These are phyloP conservation scores for Drosophila sechellia DNA, from an alignment of 1,140 invertebrate species.

Conservation along the genomic window DNA sequence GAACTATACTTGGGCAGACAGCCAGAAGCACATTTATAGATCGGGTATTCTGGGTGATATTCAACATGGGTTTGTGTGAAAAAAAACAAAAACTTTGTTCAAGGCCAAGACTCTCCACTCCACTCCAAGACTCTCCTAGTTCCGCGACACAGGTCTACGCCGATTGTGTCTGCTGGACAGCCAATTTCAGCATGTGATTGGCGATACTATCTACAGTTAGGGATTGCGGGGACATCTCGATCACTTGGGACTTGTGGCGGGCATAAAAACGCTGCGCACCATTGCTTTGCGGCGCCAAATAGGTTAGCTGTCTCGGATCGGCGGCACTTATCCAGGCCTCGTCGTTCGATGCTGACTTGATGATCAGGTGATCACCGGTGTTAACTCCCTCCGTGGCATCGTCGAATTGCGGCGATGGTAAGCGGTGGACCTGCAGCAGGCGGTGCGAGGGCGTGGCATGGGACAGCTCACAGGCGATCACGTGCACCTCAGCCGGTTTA, in stretches of 20 bases:
- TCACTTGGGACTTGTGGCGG: constrained; percentile 63
- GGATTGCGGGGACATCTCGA: constrained; percentile 47
- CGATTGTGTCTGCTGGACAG: constrained; percentile 43
- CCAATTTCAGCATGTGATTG: constrained; percentile 72
- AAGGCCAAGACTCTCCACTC: background rate
- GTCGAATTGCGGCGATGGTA: constrained; percentile 63
- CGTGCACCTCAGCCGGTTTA: constrained; percentile 44
- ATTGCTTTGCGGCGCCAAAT: constrained; percentile 51
- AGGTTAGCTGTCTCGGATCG: constrained; percentile 65
- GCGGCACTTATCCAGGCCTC: constrained; percentile 71
- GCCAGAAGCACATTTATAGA: constrained; percentile 2
- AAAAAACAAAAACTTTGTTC: constrained; percentile 6
- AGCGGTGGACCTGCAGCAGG: constrained; percentile 53
- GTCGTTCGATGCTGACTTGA: constrained; percentile 42
- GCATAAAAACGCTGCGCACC: constrained; percentile 63
- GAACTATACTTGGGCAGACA: constrained; percentile 13
- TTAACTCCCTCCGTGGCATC: constrained; percentile 46
- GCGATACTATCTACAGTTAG: constrained; percentile 70
- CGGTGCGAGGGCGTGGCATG: constrained; percentile 69
- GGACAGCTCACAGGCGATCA: constrained; percentile 75
- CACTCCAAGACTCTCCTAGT: too few species aligned
- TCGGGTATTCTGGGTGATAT: constrained; percentile 2
- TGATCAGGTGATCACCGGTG: constrained; percentile 74
- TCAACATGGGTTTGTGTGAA: background rate
- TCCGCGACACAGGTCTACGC: constrained; percentile 1